A percentile compares a stretch with the other conserved stretches of the same genome.
phyloP scores from a whole-genome alignment of 2,113 vertebrate genomes.

The Camelus dromedarius region DNA sequence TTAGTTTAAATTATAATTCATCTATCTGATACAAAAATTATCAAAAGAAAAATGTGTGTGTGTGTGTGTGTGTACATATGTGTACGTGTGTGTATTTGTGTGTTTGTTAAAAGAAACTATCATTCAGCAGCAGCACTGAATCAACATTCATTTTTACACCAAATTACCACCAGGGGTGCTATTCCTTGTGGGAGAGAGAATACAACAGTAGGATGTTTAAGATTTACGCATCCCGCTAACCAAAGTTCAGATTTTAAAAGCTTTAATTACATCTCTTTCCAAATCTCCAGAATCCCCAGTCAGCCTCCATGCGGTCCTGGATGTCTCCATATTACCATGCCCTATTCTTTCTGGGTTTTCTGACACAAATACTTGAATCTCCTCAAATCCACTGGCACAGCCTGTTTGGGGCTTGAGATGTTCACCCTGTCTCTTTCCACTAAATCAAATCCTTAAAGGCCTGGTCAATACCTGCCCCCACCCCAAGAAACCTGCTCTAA shows the following conservation, averaged over 20 bases:
- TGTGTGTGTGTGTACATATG: too few relatives aligned
- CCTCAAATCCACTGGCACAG: background rate
- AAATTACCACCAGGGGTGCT: background rate
- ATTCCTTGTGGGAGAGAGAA: background rate
- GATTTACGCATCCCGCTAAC: background rate
- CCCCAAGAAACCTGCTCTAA: background rate
- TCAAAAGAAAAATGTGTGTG: background rate
- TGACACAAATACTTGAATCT: background rate
- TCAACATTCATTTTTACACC: background rate
- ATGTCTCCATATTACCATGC: background rate
- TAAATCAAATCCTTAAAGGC: background rate
- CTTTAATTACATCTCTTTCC: background rate
- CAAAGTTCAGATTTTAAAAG: background rate
- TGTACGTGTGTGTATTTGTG: background rate
- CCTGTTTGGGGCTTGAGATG: background rate
- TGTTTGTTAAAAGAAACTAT: background rate
- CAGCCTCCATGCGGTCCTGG: background rate
- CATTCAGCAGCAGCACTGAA: background rate
- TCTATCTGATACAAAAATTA: background rate
- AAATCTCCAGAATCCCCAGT: background rate
- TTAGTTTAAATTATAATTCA: slow-evolving; percentile 1
- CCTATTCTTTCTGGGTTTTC: background rate
- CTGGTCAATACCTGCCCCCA: background rate
- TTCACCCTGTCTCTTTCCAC: background rate
- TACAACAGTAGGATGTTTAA: background rate